phyloP scores from a whole-genome alignment of 2,888 invertebrate genomes.

The Orthonychiurus folsomi region DNA sequence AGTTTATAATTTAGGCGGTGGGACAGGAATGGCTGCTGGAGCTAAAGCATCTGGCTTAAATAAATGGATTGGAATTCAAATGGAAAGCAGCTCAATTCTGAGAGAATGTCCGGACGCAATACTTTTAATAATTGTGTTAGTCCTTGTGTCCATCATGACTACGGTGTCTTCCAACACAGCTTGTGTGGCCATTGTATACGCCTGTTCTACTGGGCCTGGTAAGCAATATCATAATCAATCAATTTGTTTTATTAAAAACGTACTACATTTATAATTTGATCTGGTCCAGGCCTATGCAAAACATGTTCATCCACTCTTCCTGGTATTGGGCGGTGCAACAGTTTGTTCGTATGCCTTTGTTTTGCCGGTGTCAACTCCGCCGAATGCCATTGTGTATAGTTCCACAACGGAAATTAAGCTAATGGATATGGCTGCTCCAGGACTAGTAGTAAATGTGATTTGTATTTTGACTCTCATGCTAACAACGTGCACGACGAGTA shows the following conservation, averaged over 20 bases:
- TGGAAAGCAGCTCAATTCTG: constrained; percentile 57
- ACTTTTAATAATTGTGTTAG: constrained; percentile 58
- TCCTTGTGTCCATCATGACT: constrained; percentile 71
- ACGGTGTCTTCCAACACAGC: constrained; percentile 75
- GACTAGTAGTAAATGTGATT: constrained; percentile 32
- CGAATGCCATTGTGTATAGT: constrained; percentile 65
- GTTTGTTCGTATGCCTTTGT: constrained; percentile 88
- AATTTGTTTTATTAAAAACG: no score
- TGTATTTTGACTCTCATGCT: constrained; percentile 27
- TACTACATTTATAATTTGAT: no score
- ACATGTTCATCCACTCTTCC: constrained; percentile 70
- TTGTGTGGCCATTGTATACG: constrained; percentile 35
- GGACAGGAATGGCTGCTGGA: constrained; percentile 82
- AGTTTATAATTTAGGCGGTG: no score
- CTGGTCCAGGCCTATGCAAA: constrained; percentile 65
- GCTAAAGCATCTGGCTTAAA: constrained; percentile 72
- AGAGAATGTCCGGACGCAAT: constrained; percentile 42
- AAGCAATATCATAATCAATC: no score
- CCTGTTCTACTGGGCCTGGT: constrained; percentile 37
- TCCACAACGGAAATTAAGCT: constrained; percentile 30
- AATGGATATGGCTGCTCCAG: constrained; percentile 34
- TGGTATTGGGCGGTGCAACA: constrained; percentile 80
- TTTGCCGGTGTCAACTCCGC: constrained; percentile 88
- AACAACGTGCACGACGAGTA: constrained; percentile 30
- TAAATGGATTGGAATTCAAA: constrained; percentile 59